Evolutionary conservation across 2,888 invertebrate genomes (phyloP).

Genomic region (Pardosa pseudoannulata): DNA sequence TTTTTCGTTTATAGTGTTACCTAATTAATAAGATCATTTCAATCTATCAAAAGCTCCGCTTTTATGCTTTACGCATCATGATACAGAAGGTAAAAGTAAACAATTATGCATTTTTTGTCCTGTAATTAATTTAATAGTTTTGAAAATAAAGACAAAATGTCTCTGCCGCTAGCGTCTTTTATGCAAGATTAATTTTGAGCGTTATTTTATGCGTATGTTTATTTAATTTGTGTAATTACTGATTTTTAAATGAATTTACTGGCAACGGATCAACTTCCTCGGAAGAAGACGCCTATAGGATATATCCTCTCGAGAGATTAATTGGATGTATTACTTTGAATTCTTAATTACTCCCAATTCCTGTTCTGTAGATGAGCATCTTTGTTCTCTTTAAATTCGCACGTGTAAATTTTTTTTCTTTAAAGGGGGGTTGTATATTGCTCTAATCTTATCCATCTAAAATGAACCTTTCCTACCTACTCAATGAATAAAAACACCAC

Average conservation of each 20-base stretch:
- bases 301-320: constrained; percentile 17
- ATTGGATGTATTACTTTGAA: constrained; percentile 3
- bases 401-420: background rate
- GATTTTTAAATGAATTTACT: constrained; percentile 51
- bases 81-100: background rate
- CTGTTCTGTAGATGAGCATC: background rate
- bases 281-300: background rate
- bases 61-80: background rate
- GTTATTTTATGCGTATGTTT: constrained; percentile 48
- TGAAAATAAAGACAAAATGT: constrained; percentile 44
- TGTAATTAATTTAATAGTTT: constrained; percentile 61
- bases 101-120: background rate
- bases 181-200: constrained; percentile 47
- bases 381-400: background rate
- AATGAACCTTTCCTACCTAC: too few relatives aligned
- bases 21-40: constrained; percentile 21
- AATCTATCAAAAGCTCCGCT: constrained; percentile 6
- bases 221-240: constrained; percentile 63
- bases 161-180: background rate
- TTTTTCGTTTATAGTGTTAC: constrained; percentile 3
- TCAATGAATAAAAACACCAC: too few relatives aligned
- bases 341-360: constrained; percentile 6
- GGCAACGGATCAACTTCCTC: constrained; percentile 33
- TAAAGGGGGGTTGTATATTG: too few relatives aligned
- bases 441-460: too few relatives aligned